Base-by-base conservation (phyloP, 1,140 invertebrate species). In the Drosophila melanica region DNA sequence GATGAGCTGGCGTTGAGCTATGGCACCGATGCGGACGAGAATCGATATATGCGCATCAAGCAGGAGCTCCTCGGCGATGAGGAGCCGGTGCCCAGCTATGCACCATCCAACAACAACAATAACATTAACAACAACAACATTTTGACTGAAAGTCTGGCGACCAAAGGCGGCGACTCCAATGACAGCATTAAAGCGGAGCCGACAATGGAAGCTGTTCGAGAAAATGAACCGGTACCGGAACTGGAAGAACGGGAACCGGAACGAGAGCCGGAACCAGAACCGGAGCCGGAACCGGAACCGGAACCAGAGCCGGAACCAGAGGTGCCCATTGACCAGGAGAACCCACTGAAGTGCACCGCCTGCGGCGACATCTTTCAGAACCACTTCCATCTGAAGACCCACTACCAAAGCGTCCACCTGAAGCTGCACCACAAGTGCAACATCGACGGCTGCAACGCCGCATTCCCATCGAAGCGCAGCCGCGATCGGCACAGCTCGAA, bases 391-490 rank as follows among this genome's bases (percentile, higher is more conserved):
- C 95, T 98, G 1, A 98, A 98, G 92, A 97, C 97, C 0, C 98
- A 99, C 90, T 99, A 98, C 92, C 97, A 98, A 93, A 98, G 97
- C 92, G 97, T 98, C 0, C 98, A 99, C 93, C 94, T 99, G 44
- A 99, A 99, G 92, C 92, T 99, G 64, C 98, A 98, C 96, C 98
- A 99, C 92, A 97, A 97, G 85, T 99, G 98, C 93, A 98, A 96
- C 70, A 96, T 99, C 3, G 97, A 98, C 69, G 98, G 98, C n/a
- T 99, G 98, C 90, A 97, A 97, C 91, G 98, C 98, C 0, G 96
- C 97, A 0, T 99, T 99, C 90, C 97, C 97, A n/a, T 98, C 98
- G 0, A 99, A 98, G 91, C 93, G 97, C 51, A 98, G 96, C 73
- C 94, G 98, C 64, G 98, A 99, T 90, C 93, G 98, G 3, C 98